Percentiles rank a stretch among this genome's conserved stretches.
phyloP scores from a whole-genome alignment of 2,797 vertebrate genomes.

The Gymnodraco acuticeps region DNA sequence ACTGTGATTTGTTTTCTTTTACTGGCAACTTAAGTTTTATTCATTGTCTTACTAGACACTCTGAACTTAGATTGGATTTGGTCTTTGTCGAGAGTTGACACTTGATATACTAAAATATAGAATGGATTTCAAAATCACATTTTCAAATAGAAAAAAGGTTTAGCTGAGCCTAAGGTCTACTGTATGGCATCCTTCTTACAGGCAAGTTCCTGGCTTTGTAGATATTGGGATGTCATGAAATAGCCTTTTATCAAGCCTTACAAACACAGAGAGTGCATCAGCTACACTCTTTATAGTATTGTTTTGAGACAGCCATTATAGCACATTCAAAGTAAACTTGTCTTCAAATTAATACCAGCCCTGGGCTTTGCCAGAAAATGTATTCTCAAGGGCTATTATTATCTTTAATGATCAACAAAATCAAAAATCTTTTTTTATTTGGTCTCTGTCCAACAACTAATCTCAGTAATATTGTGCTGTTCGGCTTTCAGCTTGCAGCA shows the following conservation, averaged over 20 bases:
- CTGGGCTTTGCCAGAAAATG: neutral
- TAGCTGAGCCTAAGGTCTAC: neutral
- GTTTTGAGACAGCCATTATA: neutral
- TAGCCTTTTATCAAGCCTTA: neutral
- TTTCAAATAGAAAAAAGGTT: neutral
- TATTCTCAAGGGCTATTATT: slow-evolving; percentile 23
- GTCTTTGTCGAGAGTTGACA: neutral
- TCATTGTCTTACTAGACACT: slow-evolving; percentile 38
- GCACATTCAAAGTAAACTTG: neutral
- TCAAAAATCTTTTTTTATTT: slow-evolving; percentile 21
- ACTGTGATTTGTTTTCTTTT: slow-evolving; percentile 46
- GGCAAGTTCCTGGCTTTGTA: neutral
- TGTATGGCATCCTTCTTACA: neutral
- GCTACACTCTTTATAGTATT: neutral
- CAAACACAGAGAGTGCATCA: slow-evolving; percentile 3
- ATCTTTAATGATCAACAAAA: slow-evolving; percentile 32
- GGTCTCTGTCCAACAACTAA: slow-evolving; percentile 14
- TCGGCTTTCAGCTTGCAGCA: slow-evolving; percentile 8
- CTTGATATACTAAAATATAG: too few relatives aligned
- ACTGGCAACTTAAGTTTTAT: slow-evolving; percentile 48
- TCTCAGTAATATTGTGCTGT: neutral
- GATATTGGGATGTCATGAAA: neutral
- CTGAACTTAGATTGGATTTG: slow-evolving; percentile 32
- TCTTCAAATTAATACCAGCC: slow-evolving; percentile 7
- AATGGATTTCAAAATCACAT: too few relatives aligned